These are phyloP conservation scores for Drosophila aldrichi DNA, from an alignment of 2,888 invertebrate species.

Conservation along the genomic window DNA sequence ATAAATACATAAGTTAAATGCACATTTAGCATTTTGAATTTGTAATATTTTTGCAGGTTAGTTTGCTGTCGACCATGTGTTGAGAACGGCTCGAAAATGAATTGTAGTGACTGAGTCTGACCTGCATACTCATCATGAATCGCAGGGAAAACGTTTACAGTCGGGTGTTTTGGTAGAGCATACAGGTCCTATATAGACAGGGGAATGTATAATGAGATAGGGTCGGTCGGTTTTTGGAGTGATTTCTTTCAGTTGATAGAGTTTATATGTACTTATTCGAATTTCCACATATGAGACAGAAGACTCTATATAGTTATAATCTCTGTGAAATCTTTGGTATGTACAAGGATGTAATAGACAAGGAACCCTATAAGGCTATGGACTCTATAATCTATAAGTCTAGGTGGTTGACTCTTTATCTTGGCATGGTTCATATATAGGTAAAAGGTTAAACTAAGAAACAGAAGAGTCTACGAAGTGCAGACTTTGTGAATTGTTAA, in stretches of 20 bases:
- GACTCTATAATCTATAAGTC: no score
- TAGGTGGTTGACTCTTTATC: no score
- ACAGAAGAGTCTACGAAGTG: no score
- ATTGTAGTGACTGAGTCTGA: slow-evolving; percentile 39
- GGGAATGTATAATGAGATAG: neutral
- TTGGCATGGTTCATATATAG: no score
- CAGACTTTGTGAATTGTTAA: no score
- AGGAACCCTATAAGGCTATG: no score
- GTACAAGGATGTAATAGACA: no score
- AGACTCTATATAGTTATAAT: neutral
- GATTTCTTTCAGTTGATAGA: no score
- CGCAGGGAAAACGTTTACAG: fast-evolving
- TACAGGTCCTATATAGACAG: neutral
- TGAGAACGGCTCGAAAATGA: slow-evolving; percentile 19
- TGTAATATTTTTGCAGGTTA: slow-evolving; percentile 78
- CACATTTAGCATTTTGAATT: slow-evolving; percentile 83
- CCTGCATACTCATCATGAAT: slow-evolving; percentile 33
- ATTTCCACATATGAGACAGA: neutral
- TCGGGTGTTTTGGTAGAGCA: neutral
- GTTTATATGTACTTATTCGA: neutral
- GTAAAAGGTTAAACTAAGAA: no score
- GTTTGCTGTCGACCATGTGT: slow-evolving; percentile 57
- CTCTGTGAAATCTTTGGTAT: no score
- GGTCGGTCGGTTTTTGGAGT: neutral
- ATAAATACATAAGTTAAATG: slow-evolving; percentile 83